These are phyloP conservation scores for Hypocryptadius cinnamomeus DNA, from an alignment of 2,113 vertebrate species.

Conservation along the genomic window DNA sequence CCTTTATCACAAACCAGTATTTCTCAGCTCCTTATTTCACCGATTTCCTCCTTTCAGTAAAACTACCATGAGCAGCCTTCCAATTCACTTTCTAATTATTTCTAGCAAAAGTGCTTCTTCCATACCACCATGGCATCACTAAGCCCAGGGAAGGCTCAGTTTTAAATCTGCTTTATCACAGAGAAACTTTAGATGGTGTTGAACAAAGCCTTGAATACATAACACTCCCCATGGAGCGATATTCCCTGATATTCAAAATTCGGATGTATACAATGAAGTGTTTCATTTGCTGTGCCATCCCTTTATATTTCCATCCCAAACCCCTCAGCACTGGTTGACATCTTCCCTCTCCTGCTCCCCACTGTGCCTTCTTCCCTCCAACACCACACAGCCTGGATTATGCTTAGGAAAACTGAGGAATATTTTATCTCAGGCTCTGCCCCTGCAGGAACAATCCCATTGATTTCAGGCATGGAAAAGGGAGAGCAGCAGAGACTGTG, in stretches of 20 bases:
- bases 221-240: background rate
- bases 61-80: background rate
- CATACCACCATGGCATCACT: background rate
- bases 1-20: background rate
- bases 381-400: background rate
- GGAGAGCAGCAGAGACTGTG: background rate
- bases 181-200: background rate
- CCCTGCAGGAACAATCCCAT: background rate
- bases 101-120: background rate
- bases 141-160: background rate
- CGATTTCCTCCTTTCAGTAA: background rate
- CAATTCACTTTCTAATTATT: background rate
- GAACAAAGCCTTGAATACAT: background rate
- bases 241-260: background rate
- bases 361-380: background rate
- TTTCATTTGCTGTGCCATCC: background rate
- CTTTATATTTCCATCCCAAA: background rate
- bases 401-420: background rate
- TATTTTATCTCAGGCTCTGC: background rate
- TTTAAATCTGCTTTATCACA: background rate
- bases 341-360: background rate
- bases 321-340: background rate
- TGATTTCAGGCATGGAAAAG: background rate
- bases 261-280: background rate
- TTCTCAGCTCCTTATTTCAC: conserved; percentile 4